Percentiles rank a stretch among this genome's conserved stretches.
phyloP scores from a whole-genome alignment of 2,888 invertebrate species.

The Pardosa pseudoannulata region DNA sequence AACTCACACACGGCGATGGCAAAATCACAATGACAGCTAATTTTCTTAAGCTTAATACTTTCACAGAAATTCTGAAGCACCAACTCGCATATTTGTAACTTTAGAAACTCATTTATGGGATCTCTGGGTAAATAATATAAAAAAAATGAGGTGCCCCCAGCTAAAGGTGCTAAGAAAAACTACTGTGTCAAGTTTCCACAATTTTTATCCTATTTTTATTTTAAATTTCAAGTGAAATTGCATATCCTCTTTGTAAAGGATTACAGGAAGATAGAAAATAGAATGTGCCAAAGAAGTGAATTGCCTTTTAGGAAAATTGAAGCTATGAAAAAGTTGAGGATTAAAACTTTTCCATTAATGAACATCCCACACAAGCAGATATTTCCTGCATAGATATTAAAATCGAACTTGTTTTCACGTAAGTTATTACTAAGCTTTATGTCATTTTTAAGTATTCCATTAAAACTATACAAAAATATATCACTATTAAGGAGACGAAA shows the following conservation, averaged over 20 bases:
- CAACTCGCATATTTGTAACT: background rate
- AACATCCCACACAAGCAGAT: too few relatives aligned
- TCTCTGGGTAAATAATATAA: too few relatives aligned
- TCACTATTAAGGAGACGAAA: too few relatives aligned
- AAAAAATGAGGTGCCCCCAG: background rate
- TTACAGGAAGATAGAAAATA: background rate
- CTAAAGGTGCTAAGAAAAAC: background rate
- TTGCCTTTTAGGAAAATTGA: too few relatives aligned
- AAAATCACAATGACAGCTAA: background rate
- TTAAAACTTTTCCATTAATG: background rate
- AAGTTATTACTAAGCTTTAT: too few relatives aligned
- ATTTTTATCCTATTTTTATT: background rate
- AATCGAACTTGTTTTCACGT: too few relatives aligned
- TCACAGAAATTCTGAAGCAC: background rate
- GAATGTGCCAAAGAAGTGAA: too few relatives aligned
- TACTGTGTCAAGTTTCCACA: background rate
- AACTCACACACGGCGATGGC: background rate
- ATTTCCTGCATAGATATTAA: too few relatives aligned
- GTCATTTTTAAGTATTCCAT: too few relatives aligned
- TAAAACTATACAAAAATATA: too few relatives aligned
- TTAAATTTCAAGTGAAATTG: background rate
- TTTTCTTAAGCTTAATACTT: slow-evolving; percentile 4
- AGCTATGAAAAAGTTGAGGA: background rate
- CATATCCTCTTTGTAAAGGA: background rate
- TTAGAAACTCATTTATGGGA: background rate